Conservation (phyloP, 1,140 invertebrate genomes). For the Chironomus striatipennis region DNA sequence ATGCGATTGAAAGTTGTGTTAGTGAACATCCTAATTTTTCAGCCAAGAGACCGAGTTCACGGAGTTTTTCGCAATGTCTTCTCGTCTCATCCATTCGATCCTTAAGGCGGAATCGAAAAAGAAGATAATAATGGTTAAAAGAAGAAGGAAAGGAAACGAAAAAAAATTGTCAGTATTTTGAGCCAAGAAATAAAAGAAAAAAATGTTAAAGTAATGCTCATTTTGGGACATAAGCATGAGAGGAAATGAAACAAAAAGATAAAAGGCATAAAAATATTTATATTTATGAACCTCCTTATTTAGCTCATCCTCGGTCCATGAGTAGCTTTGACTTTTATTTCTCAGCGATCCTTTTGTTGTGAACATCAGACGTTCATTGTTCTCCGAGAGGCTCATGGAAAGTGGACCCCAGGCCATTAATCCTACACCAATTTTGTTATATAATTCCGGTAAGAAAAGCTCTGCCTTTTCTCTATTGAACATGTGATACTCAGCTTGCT, state of each 20-base stretch:
- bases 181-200: background rate
- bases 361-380: slow-evolving; percentile 38
- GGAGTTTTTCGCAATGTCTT: slow-evolving; percentile 64
- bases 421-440: slow-evolving; percentile 88
- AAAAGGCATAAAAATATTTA: no score
- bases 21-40: slow-evolving; percentile 83
- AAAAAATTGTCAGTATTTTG: slow-evolving; percentile 22
- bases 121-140: no score
- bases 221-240: no score
- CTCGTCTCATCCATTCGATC: slow-evolving; percentile 51
- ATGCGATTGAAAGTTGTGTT: slow-evolving; percentile 87
- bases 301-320: slow-evolving; percentile 79
- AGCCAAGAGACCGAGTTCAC: slow-evolving; percentile 68
- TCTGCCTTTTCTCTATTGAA: slow-evolving; percentile 93
- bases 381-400: slow-evolving; percentile 39
- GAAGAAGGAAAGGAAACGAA: background rate
- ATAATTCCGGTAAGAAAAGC: slow-evolving; percentile 90
- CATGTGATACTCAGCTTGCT: slow-evolving; percentile 94
- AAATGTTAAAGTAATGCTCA: no score
- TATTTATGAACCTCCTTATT: slow-evolving; percentile 44
- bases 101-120: slow-evolving; percentile 38
- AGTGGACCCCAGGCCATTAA: slow-evolving; percentile 45
- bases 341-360: slow-evolving; percentile 39
- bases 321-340: slow-evolving; percentile 48
- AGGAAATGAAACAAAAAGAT: no score